phyloP scores from a whole-genome alignment of 2,113 vertebrate species.

The Laterallus jamaicensis region DNA sequence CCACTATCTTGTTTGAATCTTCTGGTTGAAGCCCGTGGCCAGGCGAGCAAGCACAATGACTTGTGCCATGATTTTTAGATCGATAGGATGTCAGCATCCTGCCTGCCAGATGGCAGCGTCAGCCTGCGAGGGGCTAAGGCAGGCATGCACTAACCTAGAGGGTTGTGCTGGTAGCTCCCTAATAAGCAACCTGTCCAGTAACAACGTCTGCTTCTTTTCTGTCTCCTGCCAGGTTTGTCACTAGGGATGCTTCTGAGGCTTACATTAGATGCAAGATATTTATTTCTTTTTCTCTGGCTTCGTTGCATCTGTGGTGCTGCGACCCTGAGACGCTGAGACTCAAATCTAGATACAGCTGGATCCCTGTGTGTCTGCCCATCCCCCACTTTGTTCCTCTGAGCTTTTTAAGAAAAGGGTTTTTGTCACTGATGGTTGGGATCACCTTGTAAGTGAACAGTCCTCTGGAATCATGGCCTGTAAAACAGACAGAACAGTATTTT shows the following conservation, averaged over 20 bases:
- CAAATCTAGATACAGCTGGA: background rate
- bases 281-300: background rate
- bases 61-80: fast-evolving
- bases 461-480: background rate
- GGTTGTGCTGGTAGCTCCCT: background rate
- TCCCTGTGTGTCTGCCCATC: background rate
- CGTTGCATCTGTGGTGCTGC: background rate
- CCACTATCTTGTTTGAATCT: background rate
- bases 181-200: background rate
- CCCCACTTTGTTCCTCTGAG: background rate
- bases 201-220: background rate
- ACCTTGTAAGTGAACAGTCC: background rate
- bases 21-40: background rate
- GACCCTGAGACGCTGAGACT: background rate
- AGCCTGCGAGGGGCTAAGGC: background rate
- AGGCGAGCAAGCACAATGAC: background rate
- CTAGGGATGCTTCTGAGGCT: background rate
- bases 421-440: background rate
- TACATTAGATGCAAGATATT: background rate
- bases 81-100: fast-evolving
- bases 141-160: background rate
- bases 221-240: background rate
- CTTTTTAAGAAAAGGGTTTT: background rate
- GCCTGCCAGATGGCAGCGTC: background rate
- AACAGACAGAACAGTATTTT: background rate